Percentiles rank a stretch among this genome's conserved stretches.
Evolutionary conservation across 2,113 vertebrate species (phyloP).

Genomic region (Epinephelus cyanopodus): DNA sequence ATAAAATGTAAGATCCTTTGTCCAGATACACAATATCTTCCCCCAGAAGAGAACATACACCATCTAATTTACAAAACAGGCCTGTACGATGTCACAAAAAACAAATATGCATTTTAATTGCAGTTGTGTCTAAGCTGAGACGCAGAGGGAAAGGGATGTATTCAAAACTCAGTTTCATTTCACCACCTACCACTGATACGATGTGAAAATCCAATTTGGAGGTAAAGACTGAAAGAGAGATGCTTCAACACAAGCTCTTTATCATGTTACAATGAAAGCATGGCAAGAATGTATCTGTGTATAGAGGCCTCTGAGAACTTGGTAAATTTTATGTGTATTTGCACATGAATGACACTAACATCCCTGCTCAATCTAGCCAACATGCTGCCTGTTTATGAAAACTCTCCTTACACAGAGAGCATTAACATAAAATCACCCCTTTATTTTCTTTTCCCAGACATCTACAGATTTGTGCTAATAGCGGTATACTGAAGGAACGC

Average conservation of each 20-base stretch:
- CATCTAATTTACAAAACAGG: constrained; percentile 6
- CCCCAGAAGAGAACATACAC: not conserved
- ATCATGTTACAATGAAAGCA: constrained; percentile 32
- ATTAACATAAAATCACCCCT: constrained; percentile 39
- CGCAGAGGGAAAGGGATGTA: not conserved
- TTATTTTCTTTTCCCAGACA: constrained; percentile 24
- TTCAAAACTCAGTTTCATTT: constrained; percentile 33
- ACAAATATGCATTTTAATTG: constrained; percentile 7
- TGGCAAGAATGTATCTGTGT: constrained; percentile 21
- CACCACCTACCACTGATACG: constrained; percentile 16
- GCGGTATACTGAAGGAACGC: constrained; percentile 7
- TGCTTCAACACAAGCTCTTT: constrained; percentile 46
- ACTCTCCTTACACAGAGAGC: not conserved
- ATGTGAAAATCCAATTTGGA: constrained; percentile 60
- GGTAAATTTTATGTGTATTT: constrained; percentile 40
- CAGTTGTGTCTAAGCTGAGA: constrained; percentile 1
- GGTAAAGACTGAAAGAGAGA: constrained; percentile 33
- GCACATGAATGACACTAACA: constrained; percentile 43
- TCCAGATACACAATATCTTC: not conserved
- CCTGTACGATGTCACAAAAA: constrained; percentile 5
- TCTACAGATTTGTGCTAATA: constrained; percentile 33
- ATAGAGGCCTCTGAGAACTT: constrained; percentile 28
- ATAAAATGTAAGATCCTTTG: not conserved
- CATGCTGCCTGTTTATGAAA: constrained; percentile 41
- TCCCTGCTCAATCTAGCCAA: constrained; percentile 33